phyloP scores from a whole-genome alignment of 2,113 vertebrate genomes.

The Esox niger region DNA sequence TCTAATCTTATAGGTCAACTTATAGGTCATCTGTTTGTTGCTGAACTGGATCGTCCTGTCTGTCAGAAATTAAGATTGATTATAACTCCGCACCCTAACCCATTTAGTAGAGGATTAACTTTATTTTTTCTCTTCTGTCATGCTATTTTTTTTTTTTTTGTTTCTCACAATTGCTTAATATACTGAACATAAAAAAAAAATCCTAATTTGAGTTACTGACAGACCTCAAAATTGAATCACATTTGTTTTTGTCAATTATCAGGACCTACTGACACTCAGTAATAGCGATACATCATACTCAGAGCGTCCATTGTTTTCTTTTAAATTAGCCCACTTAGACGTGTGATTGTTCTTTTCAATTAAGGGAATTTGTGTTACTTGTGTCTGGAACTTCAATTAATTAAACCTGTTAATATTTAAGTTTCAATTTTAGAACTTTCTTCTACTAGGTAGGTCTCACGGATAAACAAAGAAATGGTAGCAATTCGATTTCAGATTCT shows the following conservation, averaged over 20 bases:
- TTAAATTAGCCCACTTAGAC: neutral
- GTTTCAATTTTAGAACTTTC: neutral
- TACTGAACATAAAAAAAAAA: neutral
- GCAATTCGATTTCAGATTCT: too few species aligned
- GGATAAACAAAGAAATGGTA: too few species aligned
- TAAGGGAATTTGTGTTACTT: neutral
- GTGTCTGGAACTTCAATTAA: neutral
- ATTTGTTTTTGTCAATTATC: too few species aligned
- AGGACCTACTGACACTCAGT: too few species aligned
- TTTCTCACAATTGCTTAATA: neutral
- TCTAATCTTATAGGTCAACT: neutral
- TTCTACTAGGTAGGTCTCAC: neutral
- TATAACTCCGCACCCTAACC: neutral
- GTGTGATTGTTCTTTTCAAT: neutral
- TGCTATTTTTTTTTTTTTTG: too few species aligned
- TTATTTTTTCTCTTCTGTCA: too few species aligned
- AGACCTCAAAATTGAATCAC: too few species aligned
- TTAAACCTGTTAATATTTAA: too few species aligned
- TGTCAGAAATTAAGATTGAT: neutral
- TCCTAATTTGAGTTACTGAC: neutral
- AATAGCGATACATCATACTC: too few species aligned
- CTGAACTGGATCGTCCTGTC: conserved; percentile 4
- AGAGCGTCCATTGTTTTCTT: too few species aligned
- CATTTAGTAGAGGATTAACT: neutral
- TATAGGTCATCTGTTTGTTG: conserved; percentile 1